A percentile compares a stretch with the other conserved stretches of the same genome.
These are phyloP conservation scores for Actenoides lindsayi DNA, from an alignment of 2,113 vertebrate genomes.

Conservation along the genomic window DNA sequence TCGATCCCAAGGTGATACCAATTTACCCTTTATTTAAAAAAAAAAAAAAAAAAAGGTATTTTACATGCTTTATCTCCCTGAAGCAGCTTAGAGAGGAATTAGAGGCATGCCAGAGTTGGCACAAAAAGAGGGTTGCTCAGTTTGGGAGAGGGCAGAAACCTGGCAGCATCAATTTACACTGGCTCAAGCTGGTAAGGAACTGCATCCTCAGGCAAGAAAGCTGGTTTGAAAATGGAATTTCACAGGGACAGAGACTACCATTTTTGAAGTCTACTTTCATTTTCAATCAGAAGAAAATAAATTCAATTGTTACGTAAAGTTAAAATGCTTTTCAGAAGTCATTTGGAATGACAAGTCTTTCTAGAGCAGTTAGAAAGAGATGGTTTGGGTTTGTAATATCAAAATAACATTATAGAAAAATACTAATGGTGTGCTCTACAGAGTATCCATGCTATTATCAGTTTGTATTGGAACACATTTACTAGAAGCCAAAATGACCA, in stretches of 20 bases:
- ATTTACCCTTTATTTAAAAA: background rate
- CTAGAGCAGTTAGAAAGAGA: background rate
- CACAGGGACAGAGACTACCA: background rate
- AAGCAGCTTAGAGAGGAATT: slow-evolving; percentile 15
- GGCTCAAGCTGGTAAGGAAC: background rate
- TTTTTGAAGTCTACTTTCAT: background rate
- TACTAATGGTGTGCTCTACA: background rate
- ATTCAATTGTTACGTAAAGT: background rate
- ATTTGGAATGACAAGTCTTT: background rate
- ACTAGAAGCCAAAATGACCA: background rate
- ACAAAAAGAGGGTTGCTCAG: background rate
- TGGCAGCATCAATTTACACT: slow-evolving; percentile 26
- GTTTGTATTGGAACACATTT: background rate
- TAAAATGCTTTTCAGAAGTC: background rate
- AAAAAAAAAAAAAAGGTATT: background rate
- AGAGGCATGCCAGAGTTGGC: background rate
- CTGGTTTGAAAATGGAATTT: background rate
- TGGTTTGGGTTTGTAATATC: background rate
- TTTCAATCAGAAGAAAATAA: background rate
- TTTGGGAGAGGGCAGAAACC: slow-evolving; percentile 34
- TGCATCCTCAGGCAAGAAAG: background rate
- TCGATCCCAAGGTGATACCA: slow-evolving; percentile 1
- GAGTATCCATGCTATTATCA: background rate
- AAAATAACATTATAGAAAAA: background rate
- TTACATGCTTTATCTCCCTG: slow-evolving; percentile 4